Percentiles rank a stretch among this genome's conserved stretches.
phyloP scores from a whole-genome alignment of 2,797 vertebrate genomes.

The Halcyon chelicuti region DNA sequence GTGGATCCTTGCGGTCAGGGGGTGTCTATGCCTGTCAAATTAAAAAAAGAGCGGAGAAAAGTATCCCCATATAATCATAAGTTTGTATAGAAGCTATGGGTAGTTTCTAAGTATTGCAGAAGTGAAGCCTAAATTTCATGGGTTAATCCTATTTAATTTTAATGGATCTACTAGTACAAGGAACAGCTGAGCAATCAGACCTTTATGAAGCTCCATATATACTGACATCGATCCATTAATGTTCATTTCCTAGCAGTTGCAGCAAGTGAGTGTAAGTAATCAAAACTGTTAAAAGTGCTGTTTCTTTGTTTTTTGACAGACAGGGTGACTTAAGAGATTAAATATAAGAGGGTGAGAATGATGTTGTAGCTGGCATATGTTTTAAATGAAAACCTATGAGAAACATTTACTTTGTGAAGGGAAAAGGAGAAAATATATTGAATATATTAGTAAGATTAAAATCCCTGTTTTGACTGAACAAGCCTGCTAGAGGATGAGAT shows the following conservation, averaged over 20 bases:
- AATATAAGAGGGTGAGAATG: not conserved
- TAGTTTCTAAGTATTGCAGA: not conserved
- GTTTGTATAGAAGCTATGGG: not conserved
- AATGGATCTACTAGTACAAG: not conserved
- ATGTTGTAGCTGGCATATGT: not conserved
- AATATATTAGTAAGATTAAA: not conserved
- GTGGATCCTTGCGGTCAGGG: not conserved
- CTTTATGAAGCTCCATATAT: not conserved
- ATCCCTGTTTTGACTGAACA: not conserved
- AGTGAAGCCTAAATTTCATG: not conserved
- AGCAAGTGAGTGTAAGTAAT: not conserved
- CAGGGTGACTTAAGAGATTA: not conserved
- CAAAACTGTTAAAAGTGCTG: not conserved
- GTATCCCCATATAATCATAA: not conserved
- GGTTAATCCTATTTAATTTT: constrained; percentile 18
- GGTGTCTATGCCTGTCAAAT: not conserved
- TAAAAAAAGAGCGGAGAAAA: not conserved
- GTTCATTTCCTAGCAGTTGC: not conserved
- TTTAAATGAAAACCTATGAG: not conserved
- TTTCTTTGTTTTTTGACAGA: not conserved
- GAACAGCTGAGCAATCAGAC: constrained; percentile 46
- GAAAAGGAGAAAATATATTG: not conserved
- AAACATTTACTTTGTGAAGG: not conserved
- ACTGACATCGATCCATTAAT: not conserved
- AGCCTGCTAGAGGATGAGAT: not conserved